phyloP scores from a whole-genome alignment of 1,140 invertebrate species.

The Drosophila saltans region DNA sequence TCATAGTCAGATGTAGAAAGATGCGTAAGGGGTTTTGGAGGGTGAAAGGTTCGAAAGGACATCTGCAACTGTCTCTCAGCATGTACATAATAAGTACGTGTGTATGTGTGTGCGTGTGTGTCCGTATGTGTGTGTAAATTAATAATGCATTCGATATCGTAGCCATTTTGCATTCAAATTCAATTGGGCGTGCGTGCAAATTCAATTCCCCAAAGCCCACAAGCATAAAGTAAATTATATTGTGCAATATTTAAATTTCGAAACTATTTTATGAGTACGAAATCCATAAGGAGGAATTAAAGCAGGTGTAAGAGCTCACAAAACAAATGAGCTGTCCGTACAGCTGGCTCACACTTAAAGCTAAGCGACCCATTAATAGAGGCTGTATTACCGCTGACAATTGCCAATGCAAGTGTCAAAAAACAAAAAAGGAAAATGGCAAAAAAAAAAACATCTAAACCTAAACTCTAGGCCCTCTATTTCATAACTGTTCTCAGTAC shows the following conservation, averaged over 20 bases:
- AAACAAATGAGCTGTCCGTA: no score
- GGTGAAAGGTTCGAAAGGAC: slow-evolving; percentile 34
- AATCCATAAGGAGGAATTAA: slow-evolving; percentile 3
- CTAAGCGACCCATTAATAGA: slow-evolving; percentile 9
- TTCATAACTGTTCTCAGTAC: no score
- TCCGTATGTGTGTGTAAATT: slow-evolving; percentile 47
- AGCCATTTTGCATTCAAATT: slow-evolving; percentile 77
- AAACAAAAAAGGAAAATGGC: slow-evolving; percentile 30
- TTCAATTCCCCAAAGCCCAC: slow-evolving; percentile 76
- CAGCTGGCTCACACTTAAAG: slow-evolving; percentile 3
- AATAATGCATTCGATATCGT: slow-evolving; percentile 71
- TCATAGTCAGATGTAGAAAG: slow-evolving; percentile 1
- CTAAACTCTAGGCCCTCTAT: slow-evolving; percentile 8
- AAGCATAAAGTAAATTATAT: slow-evolving; percentile 73
- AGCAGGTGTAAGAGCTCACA: no score
- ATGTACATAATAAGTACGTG: slow-evolving; percentile 16
- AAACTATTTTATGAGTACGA: slow-evolving; percentile 35
- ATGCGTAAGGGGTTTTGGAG: background rate
- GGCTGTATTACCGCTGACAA: slow-evolving; percentile 48
- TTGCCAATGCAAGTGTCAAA: slow-evolving; percentile 72
- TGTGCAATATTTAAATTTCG: slow-evolving; percentile 58
- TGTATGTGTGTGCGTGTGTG: slow-evolving; percentile 9
- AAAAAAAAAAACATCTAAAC: background rate
- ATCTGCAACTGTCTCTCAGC: slow-evolving; percentile 22
- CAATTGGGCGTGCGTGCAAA: slow-evolving; percentile 79